Conservation (phyloP, 2,113 vertebrate species). For the Gymnobelideus leadbeateri region DNA sequence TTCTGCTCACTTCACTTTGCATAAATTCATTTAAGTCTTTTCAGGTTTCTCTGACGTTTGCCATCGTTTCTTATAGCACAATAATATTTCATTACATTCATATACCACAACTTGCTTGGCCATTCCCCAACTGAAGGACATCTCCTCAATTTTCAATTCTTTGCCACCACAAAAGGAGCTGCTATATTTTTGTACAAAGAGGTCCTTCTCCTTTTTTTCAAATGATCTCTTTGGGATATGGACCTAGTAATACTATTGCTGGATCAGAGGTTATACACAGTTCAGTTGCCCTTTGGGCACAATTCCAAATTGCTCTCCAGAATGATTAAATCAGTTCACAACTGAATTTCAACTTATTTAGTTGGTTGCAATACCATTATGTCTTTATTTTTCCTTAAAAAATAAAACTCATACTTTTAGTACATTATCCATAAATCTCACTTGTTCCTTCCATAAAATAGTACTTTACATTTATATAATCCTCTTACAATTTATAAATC, state of each 20-base stretch:
- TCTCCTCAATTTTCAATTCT: not conserved
- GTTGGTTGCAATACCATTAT: not conserved
- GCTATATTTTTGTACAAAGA: not conserved
- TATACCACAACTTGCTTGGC: not conserved
- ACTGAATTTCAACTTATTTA: constrained; percentile 26
- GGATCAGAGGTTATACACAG: not conserved
- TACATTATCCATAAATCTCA: not conserved
- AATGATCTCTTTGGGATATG: not conserved
- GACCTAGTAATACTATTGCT: not conserved
- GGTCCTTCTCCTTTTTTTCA: not conserved
- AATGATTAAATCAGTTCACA: not conserved
- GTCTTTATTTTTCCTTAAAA: not conserved
- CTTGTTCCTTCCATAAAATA: not conserved
- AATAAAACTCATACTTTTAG: not conserved
- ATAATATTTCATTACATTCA: not conserved
- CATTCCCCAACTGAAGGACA: not conserved
- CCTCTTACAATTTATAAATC: not conserved
- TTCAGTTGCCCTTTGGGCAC: not conserved
- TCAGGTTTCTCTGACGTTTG: not conserved
- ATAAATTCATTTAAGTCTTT: not conserved
- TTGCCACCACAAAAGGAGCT: not conserved
- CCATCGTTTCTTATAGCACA: not conserved
- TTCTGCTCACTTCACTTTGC: not conserved
- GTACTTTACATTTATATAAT: not conserved
- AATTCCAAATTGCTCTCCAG: constrained; percentile 14